phyloP scores from a whole-genome alignment of 2,113 vertebrate genomes.

The Mandrillus leucophaeus region DNA sequence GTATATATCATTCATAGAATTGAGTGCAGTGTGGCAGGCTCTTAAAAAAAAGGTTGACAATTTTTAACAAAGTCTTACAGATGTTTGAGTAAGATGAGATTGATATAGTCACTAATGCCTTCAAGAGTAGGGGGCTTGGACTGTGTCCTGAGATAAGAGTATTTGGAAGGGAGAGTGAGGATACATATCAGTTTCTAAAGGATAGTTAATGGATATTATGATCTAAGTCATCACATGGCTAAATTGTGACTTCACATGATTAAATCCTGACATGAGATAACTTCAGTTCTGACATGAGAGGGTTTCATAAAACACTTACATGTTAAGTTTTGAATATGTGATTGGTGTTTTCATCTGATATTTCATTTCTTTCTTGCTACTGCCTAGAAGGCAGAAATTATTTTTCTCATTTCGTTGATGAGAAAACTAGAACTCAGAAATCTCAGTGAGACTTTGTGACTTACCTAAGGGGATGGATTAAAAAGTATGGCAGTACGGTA shows the following conservation, averaged over 20 bases:
- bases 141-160: background rate
- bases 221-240: background rate
- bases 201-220: background rate
- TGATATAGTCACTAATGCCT: background rate
- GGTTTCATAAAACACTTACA: background rate
- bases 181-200: background rate
- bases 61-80: background rate
- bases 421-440: background rate
- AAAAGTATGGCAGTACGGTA: background rate
- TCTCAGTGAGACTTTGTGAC: background rate
- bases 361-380: background rate
- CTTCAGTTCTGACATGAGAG: slow-evolving; percentile 7
- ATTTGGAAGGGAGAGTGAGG: background rate
- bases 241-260: slow-evolving; percentile 13
- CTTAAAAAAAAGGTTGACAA: background rate
- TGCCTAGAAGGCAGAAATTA: background rate
- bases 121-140: background rate
- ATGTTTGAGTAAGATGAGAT: background rate
- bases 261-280: background rate
- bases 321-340: background rate
- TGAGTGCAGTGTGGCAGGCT: background rate
- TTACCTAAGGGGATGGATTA: background rate
- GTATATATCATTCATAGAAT: background rate
- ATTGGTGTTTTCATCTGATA: background rate
- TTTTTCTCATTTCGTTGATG: slow-evolving; percentile 6